Percentiles rank a stretch among this genome's conserved stretches.
Conservation (phyloP, 2,113 vertebrate genomes). For the Toxotes jaculatrix region DNA sequence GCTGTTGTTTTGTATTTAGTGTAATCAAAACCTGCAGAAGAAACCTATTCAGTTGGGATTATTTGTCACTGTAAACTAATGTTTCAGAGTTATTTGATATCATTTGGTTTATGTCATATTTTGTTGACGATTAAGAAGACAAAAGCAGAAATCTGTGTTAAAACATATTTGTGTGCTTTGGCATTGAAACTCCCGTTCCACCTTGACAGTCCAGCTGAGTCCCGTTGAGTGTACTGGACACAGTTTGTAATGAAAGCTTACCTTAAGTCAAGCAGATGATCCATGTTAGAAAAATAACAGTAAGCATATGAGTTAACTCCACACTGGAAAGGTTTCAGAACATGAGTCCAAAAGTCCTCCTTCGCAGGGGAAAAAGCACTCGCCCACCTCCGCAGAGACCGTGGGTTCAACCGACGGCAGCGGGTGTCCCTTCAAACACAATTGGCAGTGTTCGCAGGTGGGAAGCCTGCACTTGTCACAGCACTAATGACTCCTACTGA, state of each 20-base stretch:
- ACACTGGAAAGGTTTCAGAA: conserved; percentile 63
- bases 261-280: conserved; percentile 24
- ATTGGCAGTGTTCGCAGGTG: conserved; percentile 74
- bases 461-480: conserved; percentile 70
- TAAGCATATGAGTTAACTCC: conserved; percentile 53
- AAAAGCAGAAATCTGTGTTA: background rate
- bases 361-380: conserved; percentile 69
- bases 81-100: conserved; percentile 15
- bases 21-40: background rate
- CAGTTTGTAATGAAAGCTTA: conserved; percentile 14
- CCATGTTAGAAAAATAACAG: conserved; percentile 21
- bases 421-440: conserved; percentile 69
- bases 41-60: background rate
- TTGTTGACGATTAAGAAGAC: background rate
- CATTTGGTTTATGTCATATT: background rate
- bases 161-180: conserved; percentile 2
- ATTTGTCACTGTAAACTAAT: background rate
- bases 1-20: background rate
- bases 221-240: conserved; percentile 13
- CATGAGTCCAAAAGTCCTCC: conserved; percentile 73
- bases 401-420: conserved; percentile 59
- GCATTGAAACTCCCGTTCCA: conserved; percentile 12
- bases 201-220: conserved; percentile 31
- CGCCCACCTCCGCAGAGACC: conserved; percentile 55
- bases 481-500: conserved; percentile 59